Evolutionary conservation across 2,797 vertebrate genomes (phyloP).

Genomic region (Sciurus vulgaris): DNA sequence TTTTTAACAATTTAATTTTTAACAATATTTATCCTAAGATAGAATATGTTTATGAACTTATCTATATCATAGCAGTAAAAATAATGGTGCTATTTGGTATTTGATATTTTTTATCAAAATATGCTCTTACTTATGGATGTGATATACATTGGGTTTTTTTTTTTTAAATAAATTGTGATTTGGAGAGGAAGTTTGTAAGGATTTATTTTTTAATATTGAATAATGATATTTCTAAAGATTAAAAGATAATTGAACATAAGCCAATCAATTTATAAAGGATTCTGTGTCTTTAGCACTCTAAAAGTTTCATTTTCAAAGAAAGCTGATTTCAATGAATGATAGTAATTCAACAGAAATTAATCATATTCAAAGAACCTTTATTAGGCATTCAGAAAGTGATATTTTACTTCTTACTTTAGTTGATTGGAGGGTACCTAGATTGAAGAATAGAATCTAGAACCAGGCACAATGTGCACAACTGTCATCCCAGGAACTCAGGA

Average conservation of each 20-base stretch:
- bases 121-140: neutral
- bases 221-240: neutral
- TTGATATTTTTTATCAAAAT: neutral
- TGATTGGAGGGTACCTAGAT: neutral
- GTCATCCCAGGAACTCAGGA: too few species aligned
- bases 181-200: neutral
- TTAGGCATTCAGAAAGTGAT: neutral
- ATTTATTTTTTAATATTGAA: neutral
- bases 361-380: neutral
- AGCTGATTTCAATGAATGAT: neutral
- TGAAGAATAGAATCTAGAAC: neutral
- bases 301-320: neutral
- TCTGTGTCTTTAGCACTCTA: neutral
- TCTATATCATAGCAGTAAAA: neutral
- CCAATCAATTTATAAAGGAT: neutral
- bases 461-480: too few species aligned
- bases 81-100: neutral
- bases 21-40: neutral
- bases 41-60: neutral
- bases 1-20: neutral
- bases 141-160: neutral
- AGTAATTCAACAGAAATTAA: neutral
- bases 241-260: neutral
- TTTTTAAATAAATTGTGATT: neutral
- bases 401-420: neutral